Percentiles rank a stretch among this genome's conserved stretches.
Evolutionary conservation across 2,797 vertebrate genomes (phyloP).

Genomic region (Dendrocincla fuliginosa): DNA sequence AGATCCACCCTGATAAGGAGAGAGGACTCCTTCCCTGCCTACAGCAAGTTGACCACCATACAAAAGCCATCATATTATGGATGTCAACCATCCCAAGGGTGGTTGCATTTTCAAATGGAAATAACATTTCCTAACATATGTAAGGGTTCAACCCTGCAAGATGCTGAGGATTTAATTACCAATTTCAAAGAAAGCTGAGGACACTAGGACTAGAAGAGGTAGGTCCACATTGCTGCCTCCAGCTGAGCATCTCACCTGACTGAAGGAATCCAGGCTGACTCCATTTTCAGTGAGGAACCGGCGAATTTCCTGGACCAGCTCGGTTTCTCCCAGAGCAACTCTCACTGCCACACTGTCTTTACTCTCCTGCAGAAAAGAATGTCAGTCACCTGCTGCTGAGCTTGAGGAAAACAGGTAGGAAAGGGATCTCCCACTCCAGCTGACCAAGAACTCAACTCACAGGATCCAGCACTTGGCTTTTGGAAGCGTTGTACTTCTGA

Average conservation of each 20-base stretch:
- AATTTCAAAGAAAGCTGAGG: neutral
- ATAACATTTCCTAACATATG: neutral
- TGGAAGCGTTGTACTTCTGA: conserved; percentile 91
- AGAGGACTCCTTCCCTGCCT: too few species aligned
- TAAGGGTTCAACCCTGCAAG: neutral
- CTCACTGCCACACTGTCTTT: conserved; percentile 92
- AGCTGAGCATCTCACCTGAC: conserved; percentile 83
- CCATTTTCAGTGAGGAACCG: conserved; percentile 88
- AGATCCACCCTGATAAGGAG: neutral
- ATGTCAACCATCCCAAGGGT: accelerated
- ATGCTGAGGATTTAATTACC: neutral
- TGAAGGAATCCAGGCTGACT: conserved; percentile 93
- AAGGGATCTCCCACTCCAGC: neutral
- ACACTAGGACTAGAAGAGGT: neutral
- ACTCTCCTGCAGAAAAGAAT: conserved; percentile 81
- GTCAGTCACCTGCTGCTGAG: neutral
- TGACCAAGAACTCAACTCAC: conserved; percentile 80
- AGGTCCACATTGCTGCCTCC: neutral
- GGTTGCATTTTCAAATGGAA: neutral
- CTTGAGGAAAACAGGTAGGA: neutral
- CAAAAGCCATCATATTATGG: accelerated
- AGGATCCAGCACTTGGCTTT: conserved; percentile 94
- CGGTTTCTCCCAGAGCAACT: conserved; percentile 93
- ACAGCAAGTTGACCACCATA: neutral
- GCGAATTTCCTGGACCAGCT: conserved; percentile 94